Percentiles rank a stretch among this genome's conserved stretches.
These are phyloP conservation scores for Eristalis tenax DNA, from an alignment of 2,888 invertebrate genomes.

Conservation along the genomic window DNA sequence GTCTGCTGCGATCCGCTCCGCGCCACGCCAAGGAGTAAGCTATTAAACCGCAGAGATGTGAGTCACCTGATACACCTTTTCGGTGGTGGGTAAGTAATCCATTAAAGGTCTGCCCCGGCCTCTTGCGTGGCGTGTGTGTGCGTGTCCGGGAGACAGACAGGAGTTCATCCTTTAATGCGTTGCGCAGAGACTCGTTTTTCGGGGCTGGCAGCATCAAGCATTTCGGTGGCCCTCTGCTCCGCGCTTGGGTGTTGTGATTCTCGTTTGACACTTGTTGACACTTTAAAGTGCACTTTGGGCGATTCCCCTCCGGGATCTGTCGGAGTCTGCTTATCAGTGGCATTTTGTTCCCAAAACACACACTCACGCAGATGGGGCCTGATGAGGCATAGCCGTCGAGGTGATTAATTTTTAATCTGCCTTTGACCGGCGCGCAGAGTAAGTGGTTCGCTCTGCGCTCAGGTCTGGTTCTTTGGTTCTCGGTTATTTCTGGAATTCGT, in stretches of 20 bases:
- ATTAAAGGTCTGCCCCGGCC: conserved; percentile 27
- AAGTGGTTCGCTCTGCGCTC: conserved; percentile 14
- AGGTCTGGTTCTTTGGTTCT: not conserved
- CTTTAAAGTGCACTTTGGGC: conserved; percentile 42
- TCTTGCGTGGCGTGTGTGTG: not conserved
- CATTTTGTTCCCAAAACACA: conserved; percentile 49
- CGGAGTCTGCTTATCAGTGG: conserved; percentile 34
- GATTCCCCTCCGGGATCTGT: not conserved
- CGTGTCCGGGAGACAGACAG: conserved; percentile 17
- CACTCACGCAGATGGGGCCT: not conserved
- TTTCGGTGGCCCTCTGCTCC: not conserved
- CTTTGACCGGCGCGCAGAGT: conserved; percentile 18
- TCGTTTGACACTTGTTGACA: conserved; percentile 65
- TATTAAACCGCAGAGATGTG: conserved; percentile 57
- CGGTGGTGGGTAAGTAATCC: conserved; percentile 62
- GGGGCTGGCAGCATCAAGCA: conserved; percentile 7
- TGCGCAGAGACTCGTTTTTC: conserved; percentile 43
- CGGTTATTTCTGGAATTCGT: conserved; percentile 22
- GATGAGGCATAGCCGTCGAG: not conserved
- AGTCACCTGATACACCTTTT: conserved; percentile 63
- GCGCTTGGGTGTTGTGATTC: conserved; percentile 35
- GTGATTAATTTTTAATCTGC: conserved; percentile 67
- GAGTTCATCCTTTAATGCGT: conserved; percentile 65
- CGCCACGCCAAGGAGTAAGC: conserved; percentile 35
- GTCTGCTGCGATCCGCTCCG: conserved; percentile 4